Evolutionary conservation across 2,888 invertebrate species (phyloP), one percentile per base, ranked within the genome.

Genomic region (Palloptera scutellata): DNA sequence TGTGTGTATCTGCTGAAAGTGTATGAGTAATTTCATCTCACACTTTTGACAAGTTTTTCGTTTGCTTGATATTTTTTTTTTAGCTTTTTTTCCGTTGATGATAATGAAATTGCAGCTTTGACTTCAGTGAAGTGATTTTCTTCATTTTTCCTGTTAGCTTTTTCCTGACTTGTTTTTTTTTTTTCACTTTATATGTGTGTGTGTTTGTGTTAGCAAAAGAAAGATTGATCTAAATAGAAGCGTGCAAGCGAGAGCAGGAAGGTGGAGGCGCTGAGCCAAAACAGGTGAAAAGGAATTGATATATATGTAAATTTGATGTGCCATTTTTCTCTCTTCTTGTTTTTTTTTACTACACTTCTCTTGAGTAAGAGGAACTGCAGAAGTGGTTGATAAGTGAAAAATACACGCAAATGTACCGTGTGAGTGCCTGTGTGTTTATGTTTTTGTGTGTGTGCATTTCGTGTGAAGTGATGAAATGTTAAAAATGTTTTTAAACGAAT

Each of bases 341-440:
- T n/a, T n/a, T n/a, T n/a, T n/a, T n/a, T n/a, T n/a, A n/a, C n/a
- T n/a, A n/a, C n/a, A n/a, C n/a, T n/a, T n/a, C n/a, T n/a, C n/a
- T n/a, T n/a, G n/a, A n/a, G n/a, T n/a, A n/a, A n/a, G n/a, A n/a
- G n/a, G n/a, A n/a, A n/a, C n/a, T n/a, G n/a, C n/a, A n/a, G n/a
- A n/a, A n/a, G 30, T 62, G 53, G 6, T 19, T 40, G 62, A 63
- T 63, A 63, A 63, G 54, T 63, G 63, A 55, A 63, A 53, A 43
- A 55, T 43, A 43, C 55, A 63, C 19, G 45, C 20, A 43, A 54
- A 55, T 43, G 20, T n/a, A 15, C 15, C 30, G 45, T 12, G 30
- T 60, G 5, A 8, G 15, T 61, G 60, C 5, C 42, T 48, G 17
- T 13, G 10, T 11, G 1, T 57, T n/a, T 1, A 1, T 41, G 40